Conservation (phyloP, 2,888 invertebrate genomes). For the Brachyopa scutellaris region DNA sequence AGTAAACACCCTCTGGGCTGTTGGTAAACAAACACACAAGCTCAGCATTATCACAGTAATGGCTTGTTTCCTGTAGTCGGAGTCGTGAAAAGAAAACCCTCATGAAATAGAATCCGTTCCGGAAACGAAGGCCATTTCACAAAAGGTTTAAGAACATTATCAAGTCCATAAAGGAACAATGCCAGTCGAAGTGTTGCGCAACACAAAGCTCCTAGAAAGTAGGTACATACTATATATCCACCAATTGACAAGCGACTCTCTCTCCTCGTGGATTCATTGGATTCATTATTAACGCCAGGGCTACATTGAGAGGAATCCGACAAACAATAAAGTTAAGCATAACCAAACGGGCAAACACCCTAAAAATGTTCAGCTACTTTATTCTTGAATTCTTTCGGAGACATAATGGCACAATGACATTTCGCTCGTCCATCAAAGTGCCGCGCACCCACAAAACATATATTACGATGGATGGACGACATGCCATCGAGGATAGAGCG, state of each 20-base stretch:
- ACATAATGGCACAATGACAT: slow-evolving; percentile 21
- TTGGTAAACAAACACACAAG: background rate
- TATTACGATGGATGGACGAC: slow-evolving; percentile 9
- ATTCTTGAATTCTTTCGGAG: slow-evolving; percentile 40
- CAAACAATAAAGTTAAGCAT: slow-evolving; percentile 55
- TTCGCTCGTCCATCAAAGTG: slow-evolving; percentile 14
- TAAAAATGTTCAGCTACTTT: slow-evolving; percentile 30
- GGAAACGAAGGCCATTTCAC: slow-evolving; percentile 19
- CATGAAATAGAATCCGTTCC: slow-evolving; percentile 18
- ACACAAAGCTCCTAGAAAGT: slow-evolving; percentile 26
- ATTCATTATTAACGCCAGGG: slow-evolving; percentile 36
- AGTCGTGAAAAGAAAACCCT: background rate
- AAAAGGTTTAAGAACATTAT: background rate
- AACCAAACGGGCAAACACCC: slow-evolving; percentile 36
- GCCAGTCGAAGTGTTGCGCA: slow-evolving; percentile 4
- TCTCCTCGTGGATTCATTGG: background rate
- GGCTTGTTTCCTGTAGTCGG: background rate
- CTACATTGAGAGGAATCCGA: slow-evolving; percentile 18
- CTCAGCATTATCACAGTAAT: slow-evolving; percentile 9
- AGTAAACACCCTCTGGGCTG: background rate
- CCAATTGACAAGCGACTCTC: slow-evolving; percentile 38
- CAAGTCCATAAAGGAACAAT: slow-evolving; percentile 4
- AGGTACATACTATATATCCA: too few relatives aligned
- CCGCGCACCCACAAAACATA: slow-evolving; percentile 9
- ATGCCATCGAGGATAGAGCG: background rate